A percentile compares a stretch with the other conserved stretches of the same genome.
Evolutionary conservation across 2,113 vertebrate species (phyloP).

Genomic region (Calypte anna): DNA sequence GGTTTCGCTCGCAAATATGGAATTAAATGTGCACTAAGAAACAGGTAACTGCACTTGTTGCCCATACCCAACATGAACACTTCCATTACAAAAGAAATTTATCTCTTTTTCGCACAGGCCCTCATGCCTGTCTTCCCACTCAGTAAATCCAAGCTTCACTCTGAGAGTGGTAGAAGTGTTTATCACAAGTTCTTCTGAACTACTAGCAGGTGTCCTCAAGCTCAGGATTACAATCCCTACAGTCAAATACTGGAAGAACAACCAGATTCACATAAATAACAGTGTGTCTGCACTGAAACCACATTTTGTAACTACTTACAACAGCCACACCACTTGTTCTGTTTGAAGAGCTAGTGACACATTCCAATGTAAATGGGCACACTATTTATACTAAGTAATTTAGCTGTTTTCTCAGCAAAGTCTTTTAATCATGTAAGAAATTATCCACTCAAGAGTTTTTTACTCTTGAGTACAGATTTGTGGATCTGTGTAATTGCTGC

Average conservation of each 20-base stretch:
- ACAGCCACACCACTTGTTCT: background rate
- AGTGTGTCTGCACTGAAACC: background rate
- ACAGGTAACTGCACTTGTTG: background rate
- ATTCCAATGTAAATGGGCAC: background rate
- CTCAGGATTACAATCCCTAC: background rate
- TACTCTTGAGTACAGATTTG: background rate
- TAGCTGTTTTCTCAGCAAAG: background rate
- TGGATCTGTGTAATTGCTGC: background rate
- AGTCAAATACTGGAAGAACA: background rate
- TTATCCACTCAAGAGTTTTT: background rate
- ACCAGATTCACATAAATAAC: background rate
- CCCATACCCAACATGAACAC: background rate
- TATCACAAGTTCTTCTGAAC: background rate
- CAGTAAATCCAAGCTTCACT: background rate
- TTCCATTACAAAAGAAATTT: fast-evolving
- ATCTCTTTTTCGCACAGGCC: background rate
- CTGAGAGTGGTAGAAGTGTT: background rate
- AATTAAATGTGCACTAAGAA: background rate
- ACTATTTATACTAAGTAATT: background rate
- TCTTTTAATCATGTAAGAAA: background rate
- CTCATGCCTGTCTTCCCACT: background rate
- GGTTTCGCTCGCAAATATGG: background rate
- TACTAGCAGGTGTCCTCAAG: background rate
- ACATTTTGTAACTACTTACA: background rate
- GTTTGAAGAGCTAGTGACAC: background rate